Conservation (phyloP, 2,888 invertebrate genomes). For the Catonia carolina region DNA sequence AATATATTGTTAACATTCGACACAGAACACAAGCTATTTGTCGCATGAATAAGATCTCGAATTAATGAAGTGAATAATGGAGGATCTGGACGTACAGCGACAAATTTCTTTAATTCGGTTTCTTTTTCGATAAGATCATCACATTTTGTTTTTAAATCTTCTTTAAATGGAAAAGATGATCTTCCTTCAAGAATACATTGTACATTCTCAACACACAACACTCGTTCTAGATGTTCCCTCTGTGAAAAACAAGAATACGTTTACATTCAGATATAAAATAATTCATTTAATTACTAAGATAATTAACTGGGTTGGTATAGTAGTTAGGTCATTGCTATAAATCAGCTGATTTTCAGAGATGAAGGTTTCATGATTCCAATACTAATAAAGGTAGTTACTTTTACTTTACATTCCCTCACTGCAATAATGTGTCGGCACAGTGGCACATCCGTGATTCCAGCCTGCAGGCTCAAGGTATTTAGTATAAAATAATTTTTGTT, state of each 20-base stretch:
- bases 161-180: slow-evolving; percentile 27
- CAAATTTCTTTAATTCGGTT: slow-evolving; percentile 47
- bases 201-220: slow-evolving; percentile 33
- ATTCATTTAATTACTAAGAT: background rate
- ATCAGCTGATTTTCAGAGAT: too few species aligned
- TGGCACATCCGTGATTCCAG: too few species aligned
- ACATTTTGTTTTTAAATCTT: slow-evolving; percentile 39
- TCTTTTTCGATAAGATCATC: slow-evolving; percentile 41
- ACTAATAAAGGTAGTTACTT: too few species aligned
- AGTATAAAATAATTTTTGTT: too few species aligned
- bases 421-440: too few species aligned
- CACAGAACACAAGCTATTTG: slow-evolving; percentile 39
- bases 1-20: slow-evolving; percentile 21
- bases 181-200: slow-evolving; percentile 29
- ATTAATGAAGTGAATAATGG: slow-evolving; percentile 33
- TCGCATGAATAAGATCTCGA: slow-evolving; percentile 48
- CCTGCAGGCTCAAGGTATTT: too few species aligned
- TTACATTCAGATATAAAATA: slow-evolving; percentile 28
- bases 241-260: too few species aligned
- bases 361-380: too few species aligned
- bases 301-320: too few species aligned
- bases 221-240: slow-evolving; percentile 27
- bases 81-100: slow-evolving; percentile 51
- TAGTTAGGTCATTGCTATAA: too few species aligned
- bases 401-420: too few species aligned